Conservation (phyloP, 2,888 invertebrate species). For the Microplitis deprimator region DNA sequence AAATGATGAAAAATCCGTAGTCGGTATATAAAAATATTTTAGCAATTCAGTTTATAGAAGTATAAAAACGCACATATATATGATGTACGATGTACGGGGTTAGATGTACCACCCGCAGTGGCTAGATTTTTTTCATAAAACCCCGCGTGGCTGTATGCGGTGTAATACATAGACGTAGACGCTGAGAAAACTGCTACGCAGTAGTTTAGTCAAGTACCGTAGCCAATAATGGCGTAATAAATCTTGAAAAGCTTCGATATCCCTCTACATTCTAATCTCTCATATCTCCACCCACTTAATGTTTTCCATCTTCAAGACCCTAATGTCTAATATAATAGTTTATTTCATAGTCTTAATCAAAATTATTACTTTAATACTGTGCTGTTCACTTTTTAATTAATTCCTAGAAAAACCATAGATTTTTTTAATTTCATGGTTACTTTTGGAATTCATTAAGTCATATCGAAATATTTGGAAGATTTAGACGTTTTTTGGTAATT, state of each 20-base stretch:
- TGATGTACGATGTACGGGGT: slow-evolving; percentile 5
- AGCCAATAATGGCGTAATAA: slow-evolving; percentile 62
- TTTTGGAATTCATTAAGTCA: too few relatives aligned
- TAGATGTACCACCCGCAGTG: slow-evolving; percentile 53
- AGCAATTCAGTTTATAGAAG: not conserved
- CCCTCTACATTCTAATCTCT: slow-evolving; percentile 27
- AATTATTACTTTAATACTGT: not conserved
- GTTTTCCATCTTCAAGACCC: slow-evolving; percentile 33
- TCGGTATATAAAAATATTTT: too few relatives aligned
- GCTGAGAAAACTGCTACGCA: slow-evolving; percentile 33
- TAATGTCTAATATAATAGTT: slow-evolving; percentile 1
- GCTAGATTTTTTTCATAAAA: slow-evolving; percentile 50
- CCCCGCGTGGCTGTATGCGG: slow-evolving; percentile 34
- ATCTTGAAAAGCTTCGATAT: slow-evolving; percentile 56
- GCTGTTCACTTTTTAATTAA: not conserved
- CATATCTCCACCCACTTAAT: slow-evolving; percentile 30
- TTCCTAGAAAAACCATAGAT: not conserved
- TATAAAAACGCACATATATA: not conserved
- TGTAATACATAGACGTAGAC: too few relatives aligned
- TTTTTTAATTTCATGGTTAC: not conserved
- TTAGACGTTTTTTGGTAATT: not conserved
- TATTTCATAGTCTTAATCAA: not conserved
- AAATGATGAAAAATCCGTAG: not conserved
- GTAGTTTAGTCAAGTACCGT: slow-evolving; percentile 49
- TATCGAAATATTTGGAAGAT: too few relatives aligned